A percentile compares a stretch with the other conserved stretches of the same genome.
Evolutionary conservation across 2,113 vertebrate genomes (phyloP).

Genomic region (Corythornis vintsioides): DNA sequence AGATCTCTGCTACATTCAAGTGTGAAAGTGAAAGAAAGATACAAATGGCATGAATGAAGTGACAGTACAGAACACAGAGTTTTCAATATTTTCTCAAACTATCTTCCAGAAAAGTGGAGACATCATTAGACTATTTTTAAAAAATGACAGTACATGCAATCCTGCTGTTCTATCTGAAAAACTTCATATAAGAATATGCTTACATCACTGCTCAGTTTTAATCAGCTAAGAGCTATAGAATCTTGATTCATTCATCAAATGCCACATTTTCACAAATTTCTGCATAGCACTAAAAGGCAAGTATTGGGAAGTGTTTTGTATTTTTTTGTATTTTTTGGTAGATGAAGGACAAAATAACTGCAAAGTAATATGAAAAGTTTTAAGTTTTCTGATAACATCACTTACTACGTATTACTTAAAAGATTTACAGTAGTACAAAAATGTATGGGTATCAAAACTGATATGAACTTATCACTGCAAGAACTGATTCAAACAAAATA

Average conservation of each 20-base stretch:
- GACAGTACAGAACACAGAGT: not conserved
- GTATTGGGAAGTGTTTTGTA: not conserved
- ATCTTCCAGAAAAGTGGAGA: not conserved
- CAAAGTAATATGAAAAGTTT: not conserved
- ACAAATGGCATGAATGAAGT: conserved; percentile 48
- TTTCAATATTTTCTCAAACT: conserved; percentile 12
- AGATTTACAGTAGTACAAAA: not conserved
- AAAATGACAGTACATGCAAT: not conserved
- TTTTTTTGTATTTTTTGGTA: not conserved
- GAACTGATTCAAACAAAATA: not conserved
- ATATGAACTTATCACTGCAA: not conserved
- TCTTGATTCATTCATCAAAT: not conserved
- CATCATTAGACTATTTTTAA: not conserved
- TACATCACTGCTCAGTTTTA: not conserved
- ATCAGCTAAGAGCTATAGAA: not conserved
- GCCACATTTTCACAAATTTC: not conserved
- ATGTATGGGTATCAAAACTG: not conserved
- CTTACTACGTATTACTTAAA: not conserved
- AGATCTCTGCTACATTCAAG: not conserved
- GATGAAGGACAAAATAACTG: not conserved
- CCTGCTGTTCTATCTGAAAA: not conserved
- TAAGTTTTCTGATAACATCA: not conserved
- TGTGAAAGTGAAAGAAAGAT: conserved; percentile 29
- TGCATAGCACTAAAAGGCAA: not conserved
- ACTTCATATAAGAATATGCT: not conserved